phyloP scores from a whole-genome alignment of 2,888 invertebrate genomes.

The Cryptus armator region DNA sequence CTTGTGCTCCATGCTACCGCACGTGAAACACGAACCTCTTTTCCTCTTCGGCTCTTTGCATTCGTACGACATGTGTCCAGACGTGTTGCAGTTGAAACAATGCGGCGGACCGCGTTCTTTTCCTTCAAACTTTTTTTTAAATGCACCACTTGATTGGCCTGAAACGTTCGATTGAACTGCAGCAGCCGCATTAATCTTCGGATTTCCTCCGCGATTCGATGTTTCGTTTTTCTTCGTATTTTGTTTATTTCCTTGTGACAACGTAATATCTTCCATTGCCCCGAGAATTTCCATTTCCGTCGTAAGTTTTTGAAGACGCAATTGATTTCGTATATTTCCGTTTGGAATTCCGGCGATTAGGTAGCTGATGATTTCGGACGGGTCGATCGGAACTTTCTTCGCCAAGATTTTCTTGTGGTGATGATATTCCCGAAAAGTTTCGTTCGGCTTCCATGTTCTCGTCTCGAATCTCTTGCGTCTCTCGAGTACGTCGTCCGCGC shows the following conservation, averaged over 20 bases:
- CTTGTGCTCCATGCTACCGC: neutral
- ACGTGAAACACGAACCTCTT: constrained; percentile 9
- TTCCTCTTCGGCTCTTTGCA: constrained; percentile 12
- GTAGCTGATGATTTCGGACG: neutral
- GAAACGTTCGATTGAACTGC: no score
- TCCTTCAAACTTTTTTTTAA: neutral
- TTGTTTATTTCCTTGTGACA: neutral
- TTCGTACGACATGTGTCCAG: constrained; percentile 14
- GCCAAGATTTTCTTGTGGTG: constrained; percentile 1
- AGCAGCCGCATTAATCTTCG: neutral
- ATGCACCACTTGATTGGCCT: neutral
- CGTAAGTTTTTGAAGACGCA: neutral
- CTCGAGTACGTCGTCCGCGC: neutral
- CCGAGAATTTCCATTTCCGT: neutral
- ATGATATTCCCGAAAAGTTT: neutral
- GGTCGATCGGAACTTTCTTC: neutral
- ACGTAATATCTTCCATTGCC: neutral
- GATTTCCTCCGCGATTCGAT: neutral
- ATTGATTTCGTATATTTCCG: neutral
- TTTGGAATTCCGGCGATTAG: neutral
- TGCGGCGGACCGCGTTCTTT: neutral
- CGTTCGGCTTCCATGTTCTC: neutral
- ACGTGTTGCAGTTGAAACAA: constrained; percentile 25
- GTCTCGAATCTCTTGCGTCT: neutral
- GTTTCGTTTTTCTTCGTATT: neutral